Conservation (phyloP, 2,888 invertebrate genomes). For the Tachina fera region DNA sequence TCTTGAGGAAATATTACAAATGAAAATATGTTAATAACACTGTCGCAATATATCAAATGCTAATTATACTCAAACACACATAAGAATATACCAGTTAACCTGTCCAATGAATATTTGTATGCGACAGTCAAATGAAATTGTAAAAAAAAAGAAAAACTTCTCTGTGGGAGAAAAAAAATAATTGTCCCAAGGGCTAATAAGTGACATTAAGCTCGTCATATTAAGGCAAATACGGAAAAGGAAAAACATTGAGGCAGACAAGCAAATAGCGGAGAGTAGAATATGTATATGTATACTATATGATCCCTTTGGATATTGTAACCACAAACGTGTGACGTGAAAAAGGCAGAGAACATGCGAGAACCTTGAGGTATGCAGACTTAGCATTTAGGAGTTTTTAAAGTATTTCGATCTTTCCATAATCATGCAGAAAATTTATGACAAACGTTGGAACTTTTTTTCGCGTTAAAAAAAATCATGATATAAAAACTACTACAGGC, state of each 20-base stretch:
- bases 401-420: conserved; percentile 51
- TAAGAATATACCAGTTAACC: conserved; percentile 10
- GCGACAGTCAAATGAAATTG: conserved; percentile 25
- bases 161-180: conserved; percentile 29
- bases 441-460: conserved; percentile 67
- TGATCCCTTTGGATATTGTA: conserved; percentile 24
- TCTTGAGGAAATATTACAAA: conserved; percentile 43
- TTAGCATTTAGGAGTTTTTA: no score
- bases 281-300: background rate
- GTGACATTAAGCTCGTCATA: conserved; percentile 70
- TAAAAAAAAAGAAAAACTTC: conserved; percentile 27
- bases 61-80: conserved; percentile 66
- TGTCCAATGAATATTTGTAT: background rate
- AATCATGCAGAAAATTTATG: conserved; percentile 76
- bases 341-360: background rate
- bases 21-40: conserved; percentile 73
- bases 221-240: conserved; percentile 52
- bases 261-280: conserved; percentile 13
- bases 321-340: conserved; percentile 37
- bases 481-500: conserved; percentile 23
- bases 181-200: conserved; percentile 70
- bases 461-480: conserved; percentile 25
- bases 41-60: conserved; percentile 75
- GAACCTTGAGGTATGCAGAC: background rate
- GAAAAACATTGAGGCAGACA: conserved; percentile 32